phyloP scores from a whole-genome alignment of 2,797 vertebrate genomes.

The Liasis olivaceus region DNA sequence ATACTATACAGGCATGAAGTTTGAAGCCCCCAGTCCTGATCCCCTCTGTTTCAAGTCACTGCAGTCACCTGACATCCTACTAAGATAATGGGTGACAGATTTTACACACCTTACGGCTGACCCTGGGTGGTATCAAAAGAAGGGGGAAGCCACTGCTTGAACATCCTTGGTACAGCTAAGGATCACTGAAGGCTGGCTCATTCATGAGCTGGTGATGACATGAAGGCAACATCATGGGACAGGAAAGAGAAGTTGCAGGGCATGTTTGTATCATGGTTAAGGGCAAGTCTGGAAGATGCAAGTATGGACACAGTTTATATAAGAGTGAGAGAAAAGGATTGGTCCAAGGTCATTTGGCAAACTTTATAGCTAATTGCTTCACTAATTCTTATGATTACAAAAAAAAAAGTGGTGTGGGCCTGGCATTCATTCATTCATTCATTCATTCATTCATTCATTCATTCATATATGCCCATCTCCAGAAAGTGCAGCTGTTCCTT shows the following conservation, averaged over 20 bases:
- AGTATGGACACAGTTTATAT: not conserved
- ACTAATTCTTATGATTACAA: not conserved
- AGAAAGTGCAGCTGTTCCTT: not conserved
- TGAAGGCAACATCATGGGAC: not conserved
- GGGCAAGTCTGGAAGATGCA: not conserved
- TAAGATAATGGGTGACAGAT: not conserved
- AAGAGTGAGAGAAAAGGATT: not conserved
- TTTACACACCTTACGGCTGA: not conserved
- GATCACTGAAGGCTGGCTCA: not conserved
- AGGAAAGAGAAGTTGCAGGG: not conserved
- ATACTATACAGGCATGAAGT: not conserved
- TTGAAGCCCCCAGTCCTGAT: not conserved
- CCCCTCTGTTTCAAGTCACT: not conserved
- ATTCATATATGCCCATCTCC: not conserved
- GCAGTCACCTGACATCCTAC: not conserved
- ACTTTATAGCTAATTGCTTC: not conserved
- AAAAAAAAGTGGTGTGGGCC: not conserved
- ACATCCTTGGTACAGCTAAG: not conserved
- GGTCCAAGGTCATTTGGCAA: not conserved
- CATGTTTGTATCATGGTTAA: not conserved
- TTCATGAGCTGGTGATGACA: not conserved
- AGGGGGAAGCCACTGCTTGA: not conserved
- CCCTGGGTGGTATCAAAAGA: not conserved
- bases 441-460: not conserved
- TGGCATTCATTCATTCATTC: not conserved